A percentile compares a stretch with the other conserved stretches of the same genome.
phyloP scores from a whole-genome alignment of 2,888 invertebrate genomes.

The Leucoptera coffeella region DNA sequence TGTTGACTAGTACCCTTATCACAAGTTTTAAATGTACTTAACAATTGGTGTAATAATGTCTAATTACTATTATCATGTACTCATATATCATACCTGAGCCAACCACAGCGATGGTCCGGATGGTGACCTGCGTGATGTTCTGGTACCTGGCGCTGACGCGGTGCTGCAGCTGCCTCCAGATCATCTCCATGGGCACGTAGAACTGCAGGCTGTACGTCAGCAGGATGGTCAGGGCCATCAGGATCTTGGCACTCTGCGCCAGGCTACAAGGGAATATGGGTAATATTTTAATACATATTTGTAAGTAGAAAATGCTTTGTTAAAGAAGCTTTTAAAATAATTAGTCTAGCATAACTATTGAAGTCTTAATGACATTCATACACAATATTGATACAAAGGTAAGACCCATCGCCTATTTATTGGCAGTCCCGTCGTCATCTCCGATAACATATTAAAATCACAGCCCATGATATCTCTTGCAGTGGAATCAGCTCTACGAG shows the following conservation, averaged over 20 bases:
- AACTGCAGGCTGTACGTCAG: constrained; percentile 89
- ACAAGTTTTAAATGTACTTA: too few relatives aligned
- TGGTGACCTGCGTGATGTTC: constrained; percentile 46
- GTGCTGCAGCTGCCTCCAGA: constrained; percentile 67
- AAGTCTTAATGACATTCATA: too few relatives aligned
- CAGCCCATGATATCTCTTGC: too few relatives aligned
- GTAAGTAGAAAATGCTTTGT: neutral
- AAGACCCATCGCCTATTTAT: too few relatives aligned
- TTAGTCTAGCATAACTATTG: neutral
- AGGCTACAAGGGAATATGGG: constrained; percentile 33
- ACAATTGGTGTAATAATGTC: too few relatives aligned
- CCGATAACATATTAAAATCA: too few relatives aligned
- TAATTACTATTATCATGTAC: too few relatives aligned
- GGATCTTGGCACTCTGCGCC: constrained; percentile 71
- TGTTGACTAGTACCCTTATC: too few relatives aligned
- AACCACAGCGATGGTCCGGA: constrained; percentile 42
- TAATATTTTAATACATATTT: too few relatives aligned
- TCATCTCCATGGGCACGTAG: constrained; percentile 87
- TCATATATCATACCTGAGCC: constrained; percentile 45
- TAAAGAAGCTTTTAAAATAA: neutral
- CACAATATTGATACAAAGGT: too few relatives aligned
- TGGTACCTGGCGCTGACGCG: constrained; percentile 42
- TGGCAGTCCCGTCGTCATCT: too few relatives aligned
- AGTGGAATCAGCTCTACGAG: too few relatives aligned
- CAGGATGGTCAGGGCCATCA: constrained; percentile 83